Evolutionary conservation across 2,888 invertebrate species (phyloP).

Genomic region (Pristionchus fissidentatus): DNA sequence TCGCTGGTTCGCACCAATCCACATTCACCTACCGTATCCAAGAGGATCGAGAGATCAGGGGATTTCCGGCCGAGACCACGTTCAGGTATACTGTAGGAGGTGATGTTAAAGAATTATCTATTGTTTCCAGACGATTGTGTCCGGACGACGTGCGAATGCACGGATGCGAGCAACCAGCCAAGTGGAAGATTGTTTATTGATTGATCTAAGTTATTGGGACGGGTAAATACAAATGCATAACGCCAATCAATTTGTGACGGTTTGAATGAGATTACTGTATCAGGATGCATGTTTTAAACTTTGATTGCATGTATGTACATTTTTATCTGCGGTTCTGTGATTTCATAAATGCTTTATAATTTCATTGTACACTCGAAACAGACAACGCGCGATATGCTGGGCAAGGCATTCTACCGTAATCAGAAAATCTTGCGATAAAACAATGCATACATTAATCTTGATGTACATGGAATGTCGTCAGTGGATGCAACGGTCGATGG

Average conservation of each 20-base stretch:
- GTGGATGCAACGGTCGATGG: background rate
- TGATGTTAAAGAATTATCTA: background rate
- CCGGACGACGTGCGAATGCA: conserved; percentile 69
- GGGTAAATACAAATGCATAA: conserved; percentile 36
- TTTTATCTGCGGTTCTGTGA: background rate
- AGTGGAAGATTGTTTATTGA: conserved; percentile 80
- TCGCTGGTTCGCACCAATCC: conserved; percentile 90
- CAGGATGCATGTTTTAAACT: conserved; percentile 4
- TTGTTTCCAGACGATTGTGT: conserved; percentile 84
- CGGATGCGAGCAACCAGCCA: conserved; percentile 84
- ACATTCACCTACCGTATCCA: conserved; percentile 96
- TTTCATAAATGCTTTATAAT: conserved; percentile 33
- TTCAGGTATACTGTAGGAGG: conserved; percentile 83
- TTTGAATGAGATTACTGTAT: background rate
- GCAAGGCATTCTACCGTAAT: background rate
- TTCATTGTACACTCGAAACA: too few species aligned
- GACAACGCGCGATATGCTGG: background rate
- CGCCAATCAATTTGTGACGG: background rate
- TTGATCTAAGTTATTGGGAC: conserved; percentile 48
- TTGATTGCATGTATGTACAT: conserved; percentile 25
- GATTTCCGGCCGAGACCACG: conserved; percentile 86
- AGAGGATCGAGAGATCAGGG: conserved; percentile 95
- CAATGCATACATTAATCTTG: background rate
- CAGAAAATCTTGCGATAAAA: background rate
- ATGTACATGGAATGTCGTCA: conserved; percentile 28